Evolutionary conservation across 2,113 vertebrate species (phyloP), one percentile per base, ranked within the genome.

Genomic region (Chaenogobius annularis): DNA sequence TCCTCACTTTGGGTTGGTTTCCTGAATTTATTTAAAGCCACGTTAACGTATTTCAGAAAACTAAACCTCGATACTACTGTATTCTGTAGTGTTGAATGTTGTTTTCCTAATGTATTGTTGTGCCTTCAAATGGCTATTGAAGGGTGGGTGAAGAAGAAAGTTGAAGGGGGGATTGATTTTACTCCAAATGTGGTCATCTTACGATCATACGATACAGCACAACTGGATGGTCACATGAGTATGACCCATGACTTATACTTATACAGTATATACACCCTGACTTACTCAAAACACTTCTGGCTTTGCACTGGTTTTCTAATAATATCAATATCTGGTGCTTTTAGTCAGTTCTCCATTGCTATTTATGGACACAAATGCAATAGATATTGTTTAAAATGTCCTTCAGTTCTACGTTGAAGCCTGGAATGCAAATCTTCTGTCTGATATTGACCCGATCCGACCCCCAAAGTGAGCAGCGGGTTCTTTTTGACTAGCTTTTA

Each of bases 91-190:
- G 50, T 52, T 52, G 3, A 2, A 19, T 54, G 10, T n/a, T 8
- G 48, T 52, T n/a, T 19, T 31, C 26, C 26, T 31, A 31, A 31
- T 31, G 26, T 31, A 31, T 31, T 31, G 7, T n/a, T 47, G 70
- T 19, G 68, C 63, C 47, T 69, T 59, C 35, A 70, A 77, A 70
- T 81, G 37, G 44, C 37, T 9, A 44, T 70, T 10, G 65, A 37
- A 43, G 74, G 80, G 61, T 80, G 72, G 70, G 70, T 75, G 76
- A 77, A 64, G 66, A 56, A 66, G 63, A 78, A 44, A 52, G 2
- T 26, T 35, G 76, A 58, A 77, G 13, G 56, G 69, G 70, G 86
- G 85, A 87, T 87, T 86, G 83, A 26, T 74, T 82, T 81, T 82
- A 71, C 73, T 75, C 40, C 70, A 68, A 80, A 79, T 78, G 78